Evolutionary conservation across 2,888 invertebrate genomes (phyloP).

Genomic region (Volucella zonaria): DNA sequence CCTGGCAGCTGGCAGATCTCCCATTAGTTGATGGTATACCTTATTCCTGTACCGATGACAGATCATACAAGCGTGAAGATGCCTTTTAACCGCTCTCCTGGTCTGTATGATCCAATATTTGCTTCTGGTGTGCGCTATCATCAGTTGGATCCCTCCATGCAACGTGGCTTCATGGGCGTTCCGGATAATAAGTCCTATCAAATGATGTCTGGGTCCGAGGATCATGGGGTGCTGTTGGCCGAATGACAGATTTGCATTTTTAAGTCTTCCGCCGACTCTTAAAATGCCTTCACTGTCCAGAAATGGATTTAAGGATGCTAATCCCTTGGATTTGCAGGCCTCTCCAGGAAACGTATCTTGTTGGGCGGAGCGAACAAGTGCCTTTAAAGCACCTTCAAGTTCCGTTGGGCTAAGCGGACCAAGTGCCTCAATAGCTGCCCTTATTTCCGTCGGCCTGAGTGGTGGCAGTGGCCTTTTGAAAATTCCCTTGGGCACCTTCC

Average conservation of each 20-base stretch:
- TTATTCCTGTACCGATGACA: conserved; percentile 44
- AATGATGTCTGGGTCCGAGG: background rate
- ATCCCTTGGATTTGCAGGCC: background rate
- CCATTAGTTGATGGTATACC: conserved; percentile 73
- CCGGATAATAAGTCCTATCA: conserved; percentile 1
- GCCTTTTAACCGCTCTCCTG: background rate
- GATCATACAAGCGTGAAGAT: conserved; percentile 52
- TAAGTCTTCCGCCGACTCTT: conserved; percentile 8
- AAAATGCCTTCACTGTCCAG: background rate
- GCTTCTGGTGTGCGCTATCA: background rate
- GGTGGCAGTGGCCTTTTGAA: no score
- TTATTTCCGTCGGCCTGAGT: no score
- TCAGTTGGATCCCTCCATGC: conserved; percentile 1
- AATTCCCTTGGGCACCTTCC: no score
- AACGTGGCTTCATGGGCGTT: conserved; percentile 11
- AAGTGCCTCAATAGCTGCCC: background rate
- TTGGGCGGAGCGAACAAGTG: background rate
- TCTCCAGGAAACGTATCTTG: conserved; percentile 33
- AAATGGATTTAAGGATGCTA: conserved; percentile 5
- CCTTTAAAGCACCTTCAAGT: no score
- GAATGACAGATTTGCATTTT: background rate
- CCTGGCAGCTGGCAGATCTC: conserved; percentile 72
- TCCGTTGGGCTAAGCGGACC: background rate
- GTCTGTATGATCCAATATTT: conserved; percentile 11
- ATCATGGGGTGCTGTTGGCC: conserved; percentile 13